phyloP scores from a whole-genome alignment of 2,888 invertebrate species.

The Dicranocentrus wangi region DNA sequence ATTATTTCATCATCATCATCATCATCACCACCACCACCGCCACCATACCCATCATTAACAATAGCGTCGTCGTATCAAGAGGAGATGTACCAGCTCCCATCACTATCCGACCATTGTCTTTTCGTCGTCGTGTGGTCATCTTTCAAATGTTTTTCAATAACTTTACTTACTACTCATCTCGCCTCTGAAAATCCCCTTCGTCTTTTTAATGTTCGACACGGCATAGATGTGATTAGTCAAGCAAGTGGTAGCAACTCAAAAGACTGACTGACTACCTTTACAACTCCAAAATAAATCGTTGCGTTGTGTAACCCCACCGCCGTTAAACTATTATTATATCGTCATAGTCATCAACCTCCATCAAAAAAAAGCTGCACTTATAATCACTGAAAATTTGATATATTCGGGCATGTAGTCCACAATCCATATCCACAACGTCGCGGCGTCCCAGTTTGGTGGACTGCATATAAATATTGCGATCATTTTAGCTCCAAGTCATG shows the following conservation, averaged over 20 bases:
- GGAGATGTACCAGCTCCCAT: neutral
- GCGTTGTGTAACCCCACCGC: neutral
- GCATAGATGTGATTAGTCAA: neutral
- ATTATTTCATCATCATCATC: slow-evolving; percentile 39
- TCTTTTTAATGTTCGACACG: neutral
- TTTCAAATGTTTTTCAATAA: slow-evolving; percentile 29
- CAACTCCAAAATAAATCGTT: neutral
- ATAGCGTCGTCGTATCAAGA: neutral
- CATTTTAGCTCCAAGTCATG: too few relatives aligned
- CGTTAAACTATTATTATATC: slow-evolving; percentile 12
- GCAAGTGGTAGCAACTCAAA: slow-evolving; percentile 5
- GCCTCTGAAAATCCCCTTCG: slow-evolving; percentile 7
- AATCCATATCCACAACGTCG: too few relatives aligned
- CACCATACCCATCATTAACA: neutral
- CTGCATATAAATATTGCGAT: too few relatives aligned
- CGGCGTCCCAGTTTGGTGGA: too few relatives aligned
- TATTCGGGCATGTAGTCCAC: too few relatives aligned
- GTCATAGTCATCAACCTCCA: neutral
- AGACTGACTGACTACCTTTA: neutral
- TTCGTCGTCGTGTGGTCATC: slow-evolving; percentile 34
- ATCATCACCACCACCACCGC: neutral
- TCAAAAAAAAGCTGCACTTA: neutral
- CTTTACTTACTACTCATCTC: slow-evolving; percentile 5
- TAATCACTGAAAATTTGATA: too few relatives aligned
- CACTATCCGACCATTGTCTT: slow-evolving; percentile 39